Percentiles rank a stretch among this genome's conserved stretches.
Evolutionary conservation across 2,888 invertebrate species (phyloP).

Genomic region (Lamellibrachia satsuma): DNA sequence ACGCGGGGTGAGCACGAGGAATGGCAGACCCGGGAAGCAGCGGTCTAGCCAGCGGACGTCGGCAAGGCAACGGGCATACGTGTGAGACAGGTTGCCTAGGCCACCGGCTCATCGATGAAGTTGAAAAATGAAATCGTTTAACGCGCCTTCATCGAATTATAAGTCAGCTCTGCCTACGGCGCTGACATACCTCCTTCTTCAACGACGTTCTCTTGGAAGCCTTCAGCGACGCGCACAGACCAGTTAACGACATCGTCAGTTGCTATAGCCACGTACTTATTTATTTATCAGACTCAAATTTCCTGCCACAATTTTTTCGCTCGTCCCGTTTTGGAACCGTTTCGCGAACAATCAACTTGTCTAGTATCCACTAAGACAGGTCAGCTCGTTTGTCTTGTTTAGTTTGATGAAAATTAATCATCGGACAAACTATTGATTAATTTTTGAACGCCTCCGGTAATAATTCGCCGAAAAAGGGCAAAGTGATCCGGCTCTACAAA

Average conservation of each 20-base stretch:
- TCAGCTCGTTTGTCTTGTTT: too few species aligned
- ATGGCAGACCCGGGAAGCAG: neutral
- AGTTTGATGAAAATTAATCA: too few species aligned
- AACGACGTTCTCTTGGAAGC: neutral
- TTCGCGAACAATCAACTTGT: too few species aligned
- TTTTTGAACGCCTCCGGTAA: too few species aligned
- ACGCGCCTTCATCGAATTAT: neutral
- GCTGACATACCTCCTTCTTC: neutral
- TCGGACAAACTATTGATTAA: too few species aligned
- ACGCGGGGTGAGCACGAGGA: neutral
- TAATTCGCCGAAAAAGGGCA: too few species aligned
- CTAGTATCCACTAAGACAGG: too few species aligned
- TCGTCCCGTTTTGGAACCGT: too few species aligned
- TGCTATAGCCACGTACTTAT: neutral
- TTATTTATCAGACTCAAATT: neutral
- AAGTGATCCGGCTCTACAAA: too few species aligned
- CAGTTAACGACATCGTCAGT: neutral
- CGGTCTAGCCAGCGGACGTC: neutral
- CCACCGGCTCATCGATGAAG: neutral
- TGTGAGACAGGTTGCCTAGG: neutral
- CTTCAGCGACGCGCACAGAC: neutral
- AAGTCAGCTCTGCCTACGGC: neutral
- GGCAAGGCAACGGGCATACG: neutral
- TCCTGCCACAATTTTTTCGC: too few species aligned
- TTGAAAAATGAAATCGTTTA: conserved; percentile 9